Percentiles rank a stretch among this genome's conserved stretches.
Conservation (phyloP, 1,140 invertebrate species). For the Lerema accius region DNA sequence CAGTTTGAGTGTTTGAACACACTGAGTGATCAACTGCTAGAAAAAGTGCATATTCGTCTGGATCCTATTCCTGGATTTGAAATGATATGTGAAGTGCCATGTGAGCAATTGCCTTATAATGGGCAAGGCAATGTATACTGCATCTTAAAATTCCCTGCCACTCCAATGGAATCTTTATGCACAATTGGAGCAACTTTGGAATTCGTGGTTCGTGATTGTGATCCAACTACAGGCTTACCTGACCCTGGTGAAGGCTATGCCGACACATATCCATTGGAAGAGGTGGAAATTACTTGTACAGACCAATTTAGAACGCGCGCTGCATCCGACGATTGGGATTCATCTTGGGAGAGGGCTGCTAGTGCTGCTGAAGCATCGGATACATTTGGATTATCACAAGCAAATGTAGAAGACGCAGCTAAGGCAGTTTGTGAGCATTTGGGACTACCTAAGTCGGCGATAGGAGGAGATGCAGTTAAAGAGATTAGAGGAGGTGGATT, state of each 20-base stretch:
- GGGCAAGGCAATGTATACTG: constrained; percentile 93
- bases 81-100: constrained; percentile 89
- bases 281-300: constrained; percentile 86
- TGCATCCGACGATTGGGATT: constrained; percentile 58
- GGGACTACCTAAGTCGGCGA: constrained; percentile 89
- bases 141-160: constrained; percentile 92
- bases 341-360: constrained; percentile 52
- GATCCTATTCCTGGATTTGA: constrained; percentile 91
- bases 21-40: constrained; percentile 95
- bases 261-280: constrained; percentile 91
- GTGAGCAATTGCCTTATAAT: constrained; percentile 91
- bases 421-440: constrained; percentile 89
- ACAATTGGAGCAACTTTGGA: constrained; percentile 95
- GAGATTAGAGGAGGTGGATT: constrained; percentile 88
- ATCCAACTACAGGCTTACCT: constrained; percentile 95
- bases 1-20: constrained; percentile 98
- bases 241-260: constrained; percentile 86
- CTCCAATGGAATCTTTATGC: constrained; percentile 86
- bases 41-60: constrained; percentile 95
- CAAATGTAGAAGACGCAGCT: constrained; percentile 90
- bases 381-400: constrained; percentile 81
- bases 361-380: constrained; percentile 50
- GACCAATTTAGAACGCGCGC: constrained; percentile 89
- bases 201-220: constrained; percentile 97
- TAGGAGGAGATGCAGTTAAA: constrained; percentile 62